Percentiles rank a stretch among this genome's conserved stretches.
phyloP scores from a whole-genome alignment of 2,888 invertebrate genomes.

The Lasius platythorax region DNA sequence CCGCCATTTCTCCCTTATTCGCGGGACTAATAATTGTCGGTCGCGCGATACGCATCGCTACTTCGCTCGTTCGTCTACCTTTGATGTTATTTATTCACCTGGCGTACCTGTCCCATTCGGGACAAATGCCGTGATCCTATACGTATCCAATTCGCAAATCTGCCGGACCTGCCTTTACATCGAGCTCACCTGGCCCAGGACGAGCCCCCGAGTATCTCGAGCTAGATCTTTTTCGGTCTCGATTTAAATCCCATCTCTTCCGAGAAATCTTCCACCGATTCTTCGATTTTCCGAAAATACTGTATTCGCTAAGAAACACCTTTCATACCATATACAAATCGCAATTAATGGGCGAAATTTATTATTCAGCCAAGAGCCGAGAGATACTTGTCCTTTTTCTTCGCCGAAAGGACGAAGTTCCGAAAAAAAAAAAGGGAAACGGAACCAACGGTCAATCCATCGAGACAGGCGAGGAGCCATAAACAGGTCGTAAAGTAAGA shows the following conservation, averaged over 20 bases:
- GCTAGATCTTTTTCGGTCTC: neutral
- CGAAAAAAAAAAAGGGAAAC: constrained; percentile 24
- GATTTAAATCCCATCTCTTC: neutral
- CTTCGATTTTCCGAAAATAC: neutral
- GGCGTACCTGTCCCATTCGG: constrained; percentile 22
- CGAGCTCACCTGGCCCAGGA: constrained; percentile 6
- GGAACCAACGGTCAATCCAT: constrained; percentile 59
- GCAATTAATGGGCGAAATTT: neutral
- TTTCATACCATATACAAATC: neutral
- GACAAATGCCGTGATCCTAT: neutral
- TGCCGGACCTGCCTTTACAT: constrained; percentile 8
- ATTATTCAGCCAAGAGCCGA: neutral
- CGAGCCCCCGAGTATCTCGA: neutral
- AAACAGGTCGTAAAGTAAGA: constrained; percentile 72
- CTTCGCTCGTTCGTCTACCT: neutral
- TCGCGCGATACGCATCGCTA: neutral
- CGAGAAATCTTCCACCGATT: neutral
- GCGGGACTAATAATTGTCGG: neutral
- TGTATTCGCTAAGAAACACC: neutral
- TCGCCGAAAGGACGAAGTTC: constrained; percentile 1
- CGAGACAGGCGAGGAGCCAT: constrained; percentile 63
- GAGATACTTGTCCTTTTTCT: neutral
- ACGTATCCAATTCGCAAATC: constrained; percentile 18
- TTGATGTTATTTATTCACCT: constrained; percentile 42
- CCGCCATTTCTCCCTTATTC: neutral